A percentile compares a stretch with the other conserved stretches of the same genome.
phyloP scores from a whole-genome alignment of 2,797 vertebrate species.

The Clarias pachynema region DNA sequence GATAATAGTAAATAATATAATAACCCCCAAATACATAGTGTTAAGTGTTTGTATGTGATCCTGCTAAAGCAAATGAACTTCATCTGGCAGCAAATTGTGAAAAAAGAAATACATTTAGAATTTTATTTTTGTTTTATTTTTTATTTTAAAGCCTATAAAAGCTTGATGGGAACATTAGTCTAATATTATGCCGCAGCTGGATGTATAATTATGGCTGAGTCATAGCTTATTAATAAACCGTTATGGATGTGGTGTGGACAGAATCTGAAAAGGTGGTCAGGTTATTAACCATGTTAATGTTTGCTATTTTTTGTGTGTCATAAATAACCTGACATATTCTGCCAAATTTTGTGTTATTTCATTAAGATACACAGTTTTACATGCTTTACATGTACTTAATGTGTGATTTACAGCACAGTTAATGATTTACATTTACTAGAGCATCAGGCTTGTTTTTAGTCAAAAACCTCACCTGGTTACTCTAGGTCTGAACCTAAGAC shows the following conservation, averaged over 20 bases:
- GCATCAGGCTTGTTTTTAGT: not conserved
- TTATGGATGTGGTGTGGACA: conserved; percentile 8
- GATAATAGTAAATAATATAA: not conserved
- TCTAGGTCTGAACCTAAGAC: not conserved
- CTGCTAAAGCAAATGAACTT: conserved; percentile 6
- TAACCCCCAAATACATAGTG: not conserved
- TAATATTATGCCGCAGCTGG: conserved; percentile 21
- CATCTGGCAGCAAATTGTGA: not conserved
- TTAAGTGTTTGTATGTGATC: conserved; percentile 8
- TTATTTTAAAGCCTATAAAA: not conserved
- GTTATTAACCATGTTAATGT: not conserved
- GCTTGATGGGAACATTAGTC: conserved; percentile 1
- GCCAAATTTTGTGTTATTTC: not conserved
- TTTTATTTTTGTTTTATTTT: not conserved
- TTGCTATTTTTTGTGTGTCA: not conserved
- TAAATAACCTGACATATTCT: not conserved
- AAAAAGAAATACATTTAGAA: not conserved
- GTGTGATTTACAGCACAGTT: not conserved
- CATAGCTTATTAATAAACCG: conserved; percentile 13
- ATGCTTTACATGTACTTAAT: not conserved
- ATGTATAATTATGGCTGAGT: conserved; percentile 5
- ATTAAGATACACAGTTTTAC: not conserved
- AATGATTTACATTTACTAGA: not conserved
- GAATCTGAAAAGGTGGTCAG: conserved; percentile 1
- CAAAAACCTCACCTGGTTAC: not conserved